These are phyloP conservation scores for Romanogobio albipinnatus DNA, from an alignment of 2,113 vertebrate genomes.

Conservation along the genomic window DNA sequence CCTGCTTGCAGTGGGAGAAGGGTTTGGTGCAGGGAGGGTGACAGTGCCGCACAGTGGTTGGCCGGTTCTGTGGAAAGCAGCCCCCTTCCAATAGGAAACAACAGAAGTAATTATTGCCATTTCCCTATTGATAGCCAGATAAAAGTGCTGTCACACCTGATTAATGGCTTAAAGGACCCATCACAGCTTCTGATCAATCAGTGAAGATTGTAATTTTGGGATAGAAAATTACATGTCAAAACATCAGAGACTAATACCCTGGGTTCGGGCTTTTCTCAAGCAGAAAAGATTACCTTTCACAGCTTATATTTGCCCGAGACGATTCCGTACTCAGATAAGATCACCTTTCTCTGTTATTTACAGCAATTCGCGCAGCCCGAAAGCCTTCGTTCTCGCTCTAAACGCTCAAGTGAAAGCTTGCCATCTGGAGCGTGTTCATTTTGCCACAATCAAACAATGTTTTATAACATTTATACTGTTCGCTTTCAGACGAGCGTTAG, in stretches of 20 bases:
- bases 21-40: slow-evolving; percentile 91
- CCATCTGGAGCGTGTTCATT: slow-evolving; percentile 59
- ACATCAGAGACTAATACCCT: slow-evolving; percentile 69
- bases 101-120: slow-evolving; percentile 60
- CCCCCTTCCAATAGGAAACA: slow-evolving; percentile 80
- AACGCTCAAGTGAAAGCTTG: slow-evolving; percentile 45
- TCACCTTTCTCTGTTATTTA: slow-evolving; percentile 69
- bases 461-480: slow-evolving; percentile 71
- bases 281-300: slow-evolving; percentile 59
- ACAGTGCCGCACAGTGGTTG: slow-evolving; percentile 84
- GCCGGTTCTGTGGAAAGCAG: slow-evolving; percentile 82
- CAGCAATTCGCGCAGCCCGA: slow-evolving; percentile 60
- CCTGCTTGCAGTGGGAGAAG: slow-evolving; percentile 97
- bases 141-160: slow-evolving; percentile 71
- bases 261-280: slow-evolving; percentile 55
- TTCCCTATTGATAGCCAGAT: slow-evolving; percentile 69
- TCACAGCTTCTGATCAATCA: slow-evolving; percentile 69
- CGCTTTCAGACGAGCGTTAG: slow-evolving; percentile 63
- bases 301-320: slow-evolving; percentile 58
- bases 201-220: slow-evolving; percentile 71
- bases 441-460: slow-evolving; percentile 66
- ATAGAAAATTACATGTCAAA: slow-evolving; percentile 77
- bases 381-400: slow-evolving; percentile 58
- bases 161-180: slow-evolving; percentile 67
- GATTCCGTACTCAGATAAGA: slow-evolving; percentile 65